Conservation (phyloP, 2,888 invertebrate species). For the Sarcophaga subvicina region DNA sequence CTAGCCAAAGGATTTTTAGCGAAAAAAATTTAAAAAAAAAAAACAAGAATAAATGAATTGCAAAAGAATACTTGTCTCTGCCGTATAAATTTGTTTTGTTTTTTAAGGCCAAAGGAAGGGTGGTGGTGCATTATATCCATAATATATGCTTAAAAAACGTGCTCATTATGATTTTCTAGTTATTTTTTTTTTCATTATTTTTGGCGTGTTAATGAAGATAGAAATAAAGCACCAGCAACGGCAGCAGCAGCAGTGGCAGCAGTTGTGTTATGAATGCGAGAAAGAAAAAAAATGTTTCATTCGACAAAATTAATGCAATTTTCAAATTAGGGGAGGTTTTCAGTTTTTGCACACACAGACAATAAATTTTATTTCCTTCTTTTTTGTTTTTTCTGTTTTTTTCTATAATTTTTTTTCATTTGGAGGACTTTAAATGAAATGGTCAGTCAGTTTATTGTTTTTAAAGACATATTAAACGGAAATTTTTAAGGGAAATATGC, state of each 20-base stretch:
- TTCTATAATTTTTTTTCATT: background rate
- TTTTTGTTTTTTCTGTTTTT: background rate
- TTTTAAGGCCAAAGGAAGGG: conserved; percentile 27
- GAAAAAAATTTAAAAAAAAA: background rate
- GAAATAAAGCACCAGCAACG: conserved; percentile 59
- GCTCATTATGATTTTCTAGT: conserved; percentile 68
- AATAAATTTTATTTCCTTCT: conserved; percentile 47
- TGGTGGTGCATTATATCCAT: conserved; percentile 45
- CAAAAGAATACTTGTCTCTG: conserved; percentile 31
- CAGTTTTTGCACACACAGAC: conserved; percentile 61
- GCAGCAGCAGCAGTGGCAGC: background rate
- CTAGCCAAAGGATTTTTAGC: background rate
- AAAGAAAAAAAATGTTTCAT: conserved; percentile 8
- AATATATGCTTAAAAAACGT: conserved; percentile 68
- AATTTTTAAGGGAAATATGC: conserved; percentile 17
- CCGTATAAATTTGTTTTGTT: conserved; percentile 12
- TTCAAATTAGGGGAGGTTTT: conserved; percentile 68
- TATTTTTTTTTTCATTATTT: conserved; percentile 35
- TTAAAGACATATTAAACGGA: conserved; percentile 36
- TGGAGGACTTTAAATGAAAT: too few relatives aligned
- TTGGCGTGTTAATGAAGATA: conserved; percentile 63
- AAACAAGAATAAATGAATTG: too few relatives aligned
- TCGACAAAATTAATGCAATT: conserved; percentile 66
- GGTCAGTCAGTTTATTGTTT: background rate
- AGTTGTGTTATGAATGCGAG: conserved; percentile 5